These are phyloP conservation scores for Propithecus coquereli DNA, from an alignment of 2,113 vertebrate species.

Conservation along the genomic window DNA sequence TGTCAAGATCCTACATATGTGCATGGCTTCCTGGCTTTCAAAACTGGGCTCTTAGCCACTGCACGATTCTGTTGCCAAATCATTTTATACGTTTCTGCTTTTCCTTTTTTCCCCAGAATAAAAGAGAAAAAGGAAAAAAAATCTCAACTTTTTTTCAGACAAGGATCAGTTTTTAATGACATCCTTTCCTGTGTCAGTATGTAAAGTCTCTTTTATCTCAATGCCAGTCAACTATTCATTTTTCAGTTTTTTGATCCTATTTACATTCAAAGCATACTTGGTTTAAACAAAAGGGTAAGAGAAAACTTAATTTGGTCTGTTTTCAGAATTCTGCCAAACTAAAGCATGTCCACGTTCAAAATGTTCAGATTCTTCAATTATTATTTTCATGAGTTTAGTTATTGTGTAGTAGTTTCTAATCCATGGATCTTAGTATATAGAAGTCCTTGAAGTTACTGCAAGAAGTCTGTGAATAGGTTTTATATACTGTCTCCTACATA, in stretches of 20 bases:
- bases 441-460: background rate
- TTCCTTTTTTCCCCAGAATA: background rate
- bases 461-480: background rate
- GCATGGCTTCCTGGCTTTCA: background rate
- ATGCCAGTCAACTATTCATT: background rate
- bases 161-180: background rate
- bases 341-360: background rate
- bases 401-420: background rate
- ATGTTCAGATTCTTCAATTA: background rate
- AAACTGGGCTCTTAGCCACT: background rate
- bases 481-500: background rate
- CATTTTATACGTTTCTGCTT: background rate
- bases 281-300: background rate
- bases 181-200: slow-evolving; percentile 30
- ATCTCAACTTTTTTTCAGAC: background rate
- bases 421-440: background rate
- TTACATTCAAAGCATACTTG: background rate
- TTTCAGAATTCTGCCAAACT: background rate
- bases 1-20: background rate
- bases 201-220: background rate
- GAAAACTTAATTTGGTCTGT: background rate
- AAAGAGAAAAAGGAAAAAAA: background rate
- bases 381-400: slow-evolving; percentile 1
- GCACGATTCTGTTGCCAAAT: background rate
- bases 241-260: background rate